Conservation (phyloP, 2,797 vertebrate genomes). For the Liparis tanakae region DNA sequence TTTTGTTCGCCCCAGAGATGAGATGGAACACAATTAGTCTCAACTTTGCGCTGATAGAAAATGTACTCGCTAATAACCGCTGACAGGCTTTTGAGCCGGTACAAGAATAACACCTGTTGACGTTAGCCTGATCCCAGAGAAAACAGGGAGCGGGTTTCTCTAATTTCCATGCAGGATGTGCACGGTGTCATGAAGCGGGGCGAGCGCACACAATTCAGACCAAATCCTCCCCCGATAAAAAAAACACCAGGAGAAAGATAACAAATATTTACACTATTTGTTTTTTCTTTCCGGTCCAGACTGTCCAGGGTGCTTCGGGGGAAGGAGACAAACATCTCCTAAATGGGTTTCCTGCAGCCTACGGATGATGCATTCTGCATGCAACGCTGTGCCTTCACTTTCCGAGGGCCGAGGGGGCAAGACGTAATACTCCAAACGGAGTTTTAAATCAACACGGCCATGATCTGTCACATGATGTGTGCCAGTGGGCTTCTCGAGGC, state of each 20-base stretch:
- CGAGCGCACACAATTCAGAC: constrained; percentile 9
- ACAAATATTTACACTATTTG: neutral
- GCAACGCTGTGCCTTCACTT: constrained; percentile 48
- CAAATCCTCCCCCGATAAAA: neutral
- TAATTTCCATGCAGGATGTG: neutral
- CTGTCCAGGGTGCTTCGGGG: constrained; percentile 12
- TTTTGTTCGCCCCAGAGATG: constrained; percentile 30
- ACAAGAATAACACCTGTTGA: constrained; percentile 49
- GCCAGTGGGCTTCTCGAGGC: constrained; percentile 33
- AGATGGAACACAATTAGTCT: constrained; percentile 49
- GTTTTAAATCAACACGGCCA: constrained; percentile 38
- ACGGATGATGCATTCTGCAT: constrained; percentile 52
- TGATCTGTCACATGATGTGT: constrained; percentile 48
- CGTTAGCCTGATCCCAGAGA: constrained; percentile 10
- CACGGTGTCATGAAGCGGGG: neutral
- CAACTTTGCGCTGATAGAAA: constrained; percentile 27
- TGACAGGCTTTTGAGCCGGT: constrained; percentile 20
- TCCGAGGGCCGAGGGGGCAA: constrained; percentile 49
- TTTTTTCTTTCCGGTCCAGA: neutral
- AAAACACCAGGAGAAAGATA: neutral
- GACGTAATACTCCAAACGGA: constrained; percentile 45
- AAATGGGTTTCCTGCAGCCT: constrained; percentile 48
- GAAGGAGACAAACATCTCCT: constrained; percentile 23
- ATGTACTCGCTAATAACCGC: constrained; percentile 31
- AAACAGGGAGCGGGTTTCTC: neutral